Evolutionary conservation across 2,113 vertebrate species (phyloP).

Genomic region (Rana temporaria): DNA sequence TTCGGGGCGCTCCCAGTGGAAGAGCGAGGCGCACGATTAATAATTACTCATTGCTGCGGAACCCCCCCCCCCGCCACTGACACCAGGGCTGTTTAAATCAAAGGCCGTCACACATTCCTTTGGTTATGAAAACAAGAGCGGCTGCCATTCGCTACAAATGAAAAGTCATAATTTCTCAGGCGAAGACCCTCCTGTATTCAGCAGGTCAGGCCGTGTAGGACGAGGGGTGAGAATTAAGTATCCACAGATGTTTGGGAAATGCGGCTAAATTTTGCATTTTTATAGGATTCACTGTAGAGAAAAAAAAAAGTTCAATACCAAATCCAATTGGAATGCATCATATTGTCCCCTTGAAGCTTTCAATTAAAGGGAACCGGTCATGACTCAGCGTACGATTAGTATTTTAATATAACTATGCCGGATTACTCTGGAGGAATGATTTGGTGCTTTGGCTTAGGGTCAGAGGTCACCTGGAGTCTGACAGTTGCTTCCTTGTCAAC

Average conservation of each 20-base stretch:
- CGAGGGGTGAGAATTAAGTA: constrained; percentile 51
- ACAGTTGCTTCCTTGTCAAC: no score
- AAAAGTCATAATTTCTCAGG: constrained; percentile 56
- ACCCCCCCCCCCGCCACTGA: constrained; percentile 68
- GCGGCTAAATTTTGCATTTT: constrained; percentile 30
- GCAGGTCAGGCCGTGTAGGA: constrained; percentile 56
- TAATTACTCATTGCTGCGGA: constrained; percentile 74
- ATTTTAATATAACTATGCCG: no score
- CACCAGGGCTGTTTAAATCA: constrained; percentile 73
- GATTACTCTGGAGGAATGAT: no score
- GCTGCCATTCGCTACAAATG: constrained; percentile 52
- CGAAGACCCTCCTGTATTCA: constrained; percentile 53
- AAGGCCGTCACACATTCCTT: constrained; percentile 64
- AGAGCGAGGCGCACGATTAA: constrained; percentile 68
- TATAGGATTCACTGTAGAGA: constrained; percentile 10
- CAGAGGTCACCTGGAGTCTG: no score
- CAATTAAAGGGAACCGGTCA: no score
- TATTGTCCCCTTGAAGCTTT: no score
- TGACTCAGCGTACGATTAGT: no score
- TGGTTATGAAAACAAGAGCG: constrained; percentile 66
- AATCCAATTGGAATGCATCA: not conserved
- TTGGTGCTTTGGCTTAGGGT: no score
- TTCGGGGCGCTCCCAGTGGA: constrained; percentile 62
- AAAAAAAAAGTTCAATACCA: not conserved
- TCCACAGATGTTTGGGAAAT: constrained; percentile 53